Base-by-base conservation (phyloP, 2,113 vertebrate genomes). In the Noctilio leporinus region DNA sequence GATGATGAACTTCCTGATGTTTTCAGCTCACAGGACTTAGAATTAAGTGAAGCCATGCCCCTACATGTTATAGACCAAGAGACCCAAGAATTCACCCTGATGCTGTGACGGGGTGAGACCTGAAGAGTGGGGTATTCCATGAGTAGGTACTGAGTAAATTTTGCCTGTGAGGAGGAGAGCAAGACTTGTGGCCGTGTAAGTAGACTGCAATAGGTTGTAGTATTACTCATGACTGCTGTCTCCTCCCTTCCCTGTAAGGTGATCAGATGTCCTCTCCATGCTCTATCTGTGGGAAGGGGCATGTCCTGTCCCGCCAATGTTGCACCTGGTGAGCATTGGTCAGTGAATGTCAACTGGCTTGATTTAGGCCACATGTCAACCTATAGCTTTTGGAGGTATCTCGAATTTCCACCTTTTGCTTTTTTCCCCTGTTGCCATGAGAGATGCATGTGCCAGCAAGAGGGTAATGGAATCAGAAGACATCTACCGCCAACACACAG, bases 221-320 rank as follows among this genome's bases (percentile, higher is more conserved):
- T 65, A 26, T n/a, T 40, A 26, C 14, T 62, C 6, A 6, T 15
- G 45, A 2, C 1, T 1, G 35, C 28, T 47, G 30, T 4, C 12
- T 33, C 10, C 38, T 67, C 5, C 28, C 5, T 65, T 35, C 43
- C 15, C 30, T 43, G 4, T 30, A 4, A 2, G 14, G 5, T 19
- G 15, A 43, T 38, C 20, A 1, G 9, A 11, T 5, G 14, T 16
- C 20, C 10, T 59, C 35, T 40, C 15, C 4, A 8, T 28, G 1
- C 2, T 17, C 7, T 40, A 81, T 85, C 30, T 72, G 7, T 86
- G 67, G 59, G 26, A 16, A 20, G 62, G 33, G 5, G 11, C 17
- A 70, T 30, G 40, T n/a, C 22, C 30, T 38, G 10, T 0, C 26
- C 4, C 7, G 2, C 11, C 14, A 10, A 35, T 24, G 2, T 16